phyloP scores from a whole-genome alignment of 2,888 invertebrate genomes.

The Diaphora mendica region DNA sequence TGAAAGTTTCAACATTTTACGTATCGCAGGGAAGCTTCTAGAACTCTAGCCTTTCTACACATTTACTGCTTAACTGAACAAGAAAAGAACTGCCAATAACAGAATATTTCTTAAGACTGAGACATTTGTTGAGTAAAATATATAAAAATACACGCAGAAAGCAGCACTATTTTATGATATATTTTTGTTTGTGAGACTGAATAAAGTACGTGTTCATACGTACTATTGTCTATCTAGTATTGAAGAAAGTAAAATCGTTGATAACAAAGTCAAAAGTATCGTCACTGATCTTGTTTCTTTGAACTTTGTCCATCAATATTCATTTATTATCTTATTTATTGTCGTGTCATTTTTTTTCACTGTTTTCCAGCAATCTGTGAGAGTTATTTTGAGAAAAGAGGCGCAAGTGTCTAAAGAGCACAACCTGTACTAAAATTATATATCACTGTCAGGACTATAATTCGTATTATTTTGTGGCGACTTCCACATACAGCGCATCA shows the following conservation, averaged over 20 bases:
- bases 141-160: slow-evolving; percentile 38
- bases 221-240: neutral
- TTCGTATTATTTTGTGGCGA: too few relatives aligned
- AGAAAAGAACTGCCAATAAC: slow-evolving; percentile 58
- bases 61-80: slow-evolving; percentile 40
- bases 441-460: too few relatives aligned
- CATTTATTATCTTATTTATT: neutral
- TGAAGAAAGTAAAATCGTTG: neutral
- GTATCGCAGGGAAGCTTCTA: slow-evolving; percentile 42
- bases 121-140: slow-evolving; percentile 49
- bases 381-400: neutral
- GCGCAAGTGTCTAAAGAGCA: too few relatives aligned
- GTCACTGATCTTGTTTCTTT: neutral
- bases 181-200: slow-evolving; percentile 14
- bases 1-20: slow-evolving; percentile 40
- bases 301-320: neutral
- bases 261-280: neutral
- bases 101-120: slow-evolving; percentile 52
- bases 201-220: slow-evolving; percentile 11
- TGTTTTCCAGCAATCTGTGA: neutral
- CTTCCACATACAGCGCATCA: too few relatives aligned
- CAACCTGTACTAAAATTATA: too few relatives aligned
- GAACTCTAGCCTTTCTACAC: slow-evolving; percentile 26
- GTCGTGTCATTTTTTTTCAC: neutral
- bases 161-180: slow-evolving; percentile 11